A percentile compares a stretch with the other conserved stretches of the same genome.
phyloP scores from a whole-genome alignment of 2,888 invertebrate genomes.

The Hyposoter dolosus region DNA sequence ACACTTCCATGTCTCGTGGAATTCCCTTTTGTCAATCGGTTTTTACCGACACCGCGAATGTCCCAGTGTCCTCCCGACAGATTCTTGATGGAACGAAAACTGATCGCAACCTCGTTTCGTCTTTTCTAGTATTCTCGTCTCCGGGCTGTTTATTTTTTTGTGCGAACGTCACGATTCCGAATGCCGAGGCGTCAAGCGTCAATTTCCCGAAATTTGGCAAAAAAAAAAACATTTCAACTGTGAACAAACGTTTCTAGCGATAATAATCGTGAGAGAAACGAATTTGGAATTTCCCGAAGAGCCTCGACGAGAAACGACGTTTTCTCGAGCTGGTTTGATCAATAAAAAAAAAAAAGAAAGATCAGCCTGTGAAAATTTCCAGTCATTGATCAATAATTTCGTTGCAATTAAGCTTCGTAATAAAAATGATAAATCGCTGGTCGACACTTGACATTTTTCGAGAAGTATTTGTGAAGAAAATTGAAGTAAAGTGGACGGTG shows the following conservation, averaged over 20 bases:
- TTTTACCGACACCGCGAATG: conserved; percentile 10
- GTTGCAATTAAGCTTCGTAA: background rate
- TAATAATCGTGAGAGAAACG: no score
- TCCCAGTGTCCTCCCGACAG: conserved; percentile 18
- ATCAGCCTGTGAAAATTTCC: background rate
- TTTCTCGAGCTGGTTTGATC: background rate
- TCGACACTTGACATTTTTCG: background rate
- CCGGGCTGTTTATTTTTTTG: conserved; percentile 20
- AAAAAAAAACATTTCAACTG: background rate
- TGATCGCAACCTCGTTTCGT: conserved; percentile 32
- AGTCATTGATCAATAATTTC: background rate
- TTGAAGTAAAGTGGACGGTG: background rate
- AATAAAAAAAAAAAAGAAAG: no score
- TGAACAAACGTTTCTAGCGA: no score
- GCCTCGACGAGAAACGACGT: background rate
- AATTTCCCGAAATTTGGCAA: background rate
- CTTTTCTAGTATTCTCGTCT: background rate
- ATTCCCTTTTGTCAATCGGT: conserved; percentile 56
- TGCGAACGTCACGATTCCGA: background rate
- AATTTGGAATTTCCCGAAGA: background rate
- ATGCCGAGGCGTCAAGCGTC: background rate
- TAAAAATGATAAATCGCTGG: background rate
- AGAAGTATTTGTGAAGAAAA: background rate
- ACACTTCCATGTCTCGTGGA: conserved; percentile 39
- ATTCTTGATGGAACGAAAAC: conserved; percentile 60